Base-by-base conservation (phyloP, 2,797 vertebrate genomes). In the Helarctos malayanus region DNA sequence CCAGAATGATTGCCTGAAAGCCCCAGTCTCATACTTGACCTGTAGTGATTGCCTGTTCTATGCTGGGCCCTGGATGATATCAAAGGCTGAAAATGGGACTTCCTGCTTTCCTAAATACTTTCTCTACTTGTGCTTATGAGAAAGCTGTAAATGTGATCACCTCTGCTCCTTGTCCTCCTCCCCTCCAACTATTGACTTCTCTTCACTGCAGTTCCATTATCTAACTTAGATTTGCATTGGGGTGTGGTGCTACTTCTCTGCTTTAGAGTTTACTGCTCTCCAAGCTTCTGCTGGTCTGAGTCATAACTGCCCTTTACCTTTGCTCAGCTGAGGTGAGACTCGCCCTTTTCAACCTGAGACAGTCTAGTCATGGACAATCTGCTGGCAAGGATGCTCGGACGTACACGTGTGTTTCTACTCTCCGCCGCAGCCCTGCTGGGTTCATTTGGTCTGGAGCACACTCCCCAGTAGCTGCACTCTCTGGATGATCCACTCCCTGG, bases 81-180 rank as follows among this genome's bases (percentile, higher is more conserved):
- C 21, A 29, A 38, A 57, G 47, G 10, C 2, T 80, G 27, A 63
- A 79, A 91, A 75, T 9, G 38, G 23, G 14, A 69, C 47, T 71
- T 63, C 32, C 57, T 91, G 7, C 63, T 73, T 92, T 91, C 47
- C 52, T 78, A 84, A 75, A n/a, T 84, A 25, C 15, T 38, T 95
- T 92, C 15, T 59, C 47, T n/a, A 35, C 10, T 41, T 18, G 54
- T 91, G 35, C 12, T 76, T 47, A 56, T 65, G 65, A 73, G 38
- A 68, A 84, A 27, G 23, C 3, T 49, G 5, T 54, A 27, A 41
- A 11, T 35, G 5, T 83, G 69, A 14, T 52, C 10, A 69, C 25
- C 21, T 80, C 68, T 38, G 38, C 21, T 79, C 41, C 32, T 29
- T 38, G 84, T 81, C 29, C 12, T 45, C 21, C 21, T 32, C 3